Base-by-base conservation (phyloP, 2,797 vertebrate genomes). In the Hypotaenidia philippensis region DNA sequence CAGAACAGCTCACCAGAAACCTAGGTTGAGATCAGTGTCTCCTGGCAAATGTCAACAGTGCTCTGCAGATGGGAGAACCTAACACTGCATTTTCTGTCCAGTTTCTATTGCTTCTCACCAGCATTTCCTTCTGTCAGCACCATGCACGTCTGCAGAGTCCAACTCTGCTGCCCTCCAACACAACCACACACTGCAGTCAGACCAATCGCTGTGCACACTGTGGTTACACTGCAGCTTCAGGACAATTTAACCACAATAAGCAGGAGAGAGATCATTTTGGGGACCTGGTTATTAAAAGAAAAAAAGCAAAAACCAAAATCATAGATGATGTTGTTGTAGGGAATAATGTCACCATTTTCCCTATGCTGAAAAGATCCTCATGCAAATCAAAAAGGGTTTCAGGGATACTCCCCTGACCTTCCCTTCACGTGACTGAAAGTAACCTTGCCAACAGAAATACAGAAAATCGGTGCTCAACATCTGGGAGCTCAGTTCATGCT, bases 1-100 rank as follows among this genome's bases (percentile, higher is more conserved):
- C 47, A 82, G 38, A 89, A 81, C 4, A 31, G 64, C 55, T 80
- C 52, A 49, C 21, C 27, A 65, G 29, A 80, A 86, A 83, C 13
- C 23, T 14, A 81, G 9, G 32, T 2, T 63, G 56, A 77, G 21
- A 52, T 50, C 40, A 18, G 5, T 6, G 4, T 50, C 60, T 59
- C 29, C 52, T 26, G 36, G 15, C 36, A 74, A 83, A 77, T 0
- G 6, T 23, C 3, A 61, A 41, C 0, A 0, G 3, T 49, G 21
- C 13, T 92, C 45, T 50, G 29, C 15, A 81, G 29, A 15, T 17
- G 22, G 27, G 14, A 88, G 5, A 47, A 49, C 8, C 25, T 64
- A 36, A 53, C 11, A 9, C 20, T 23, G 59, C 64, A 31, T 76
- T 75, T 92, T 44, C 69, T 53, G 17, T 69, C 34, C 41, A 23